Evolutionary conservation across 2,797 vertebrate species (phyloP), one percentile per base, ranked within the genome.

Genomic region (Erithacus rubecula): DNA sequence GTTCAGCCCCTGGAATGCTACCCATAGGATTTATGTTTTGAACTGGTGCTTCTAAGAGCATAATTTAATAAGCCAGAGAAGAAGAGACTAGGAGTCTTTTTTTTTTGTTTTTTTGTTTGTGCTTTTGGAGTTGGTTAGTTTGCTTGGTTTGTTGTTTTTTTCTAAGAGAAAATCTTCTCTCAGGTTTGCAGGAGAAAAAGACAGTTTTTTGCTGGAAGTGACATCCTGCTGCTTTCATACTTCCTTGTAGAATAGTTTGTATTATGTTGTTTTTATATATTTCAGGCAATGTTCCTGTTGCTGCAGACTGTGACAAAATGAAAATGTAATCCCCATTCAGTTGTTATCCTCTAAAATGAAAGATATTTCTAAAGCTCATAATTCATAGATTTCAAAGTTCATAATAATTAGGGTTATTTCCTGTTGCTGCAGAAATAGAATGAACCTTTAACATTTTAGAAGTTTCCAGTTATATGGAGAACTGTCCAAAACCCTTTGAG

Each of bases 361-460:
- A 83, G 56, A 70, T 36, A 65, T 69, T 72, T 72, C 70, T 84
- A 41, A 80, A 69, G 12, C 11, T 92, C 51, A 34, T 24, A 69
- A 79, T 55, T 83, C 30, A 30, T 7, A 15, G 32, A 20, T 89
- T 68, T 71, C 12, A 51, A 89, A 63, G 24, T 76, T 91, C 44
- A 41, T 47, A 26, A 69, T 32, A 89, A 67, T 71, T 94, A 79
- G 75, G 22, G 26, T 7, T 70, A 78, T 44, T 90, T 93, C 53
- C 32, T 83, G 18, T 53, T 87, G 17, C 20, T 79, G 46, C 16
- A 88, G 68, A 96, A 96, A 93, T 49, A 89, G 47, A 82, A 85
- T 43, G 47, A 94, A 91, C 36, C 58, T 93, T 85, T 87, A 82
- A 89, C 56, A 83, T 80, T 83, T 81, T 6, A 83, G 71, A 94